Percentiles rank a stretch among this genome's conserved stretches.
Conservation (phyloP, 1,140 invertebrate genomes). For the Leptinotarsa texana region DNA sequence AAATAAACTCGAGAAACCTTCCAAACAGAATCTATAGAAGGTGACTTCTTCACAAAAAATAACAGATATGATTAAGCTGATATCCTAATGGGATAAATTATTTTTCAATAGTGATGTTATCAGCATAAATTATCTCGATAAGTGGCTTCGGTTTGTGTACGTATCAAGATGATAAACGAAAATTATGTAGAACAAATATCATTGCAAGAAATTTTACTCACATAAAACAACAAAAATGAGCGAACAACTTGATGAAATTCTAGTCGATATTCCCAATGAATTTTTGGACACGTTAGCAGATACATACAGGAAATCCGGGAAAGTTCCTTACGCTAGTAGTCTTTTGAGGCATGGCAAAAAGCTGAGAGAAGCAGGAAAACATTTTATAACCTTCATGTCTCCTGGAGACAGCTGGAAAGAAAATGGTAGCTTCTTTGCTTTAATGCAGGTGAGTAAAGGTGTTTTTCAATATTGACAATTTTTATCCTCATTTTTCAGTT, state of each 20-base stretch:
- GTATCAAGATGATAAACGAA: background rate
- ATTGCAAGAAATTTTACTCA: background rate
- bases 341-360: constrained; percentile 2
- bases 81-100: background rate
- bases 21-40: too few species aligned
- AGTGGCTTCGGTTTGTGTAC: too few species aligned
- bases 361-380: background rate
- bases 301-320: background rate
- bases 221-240: background rate
- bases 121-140: too few species aligned
- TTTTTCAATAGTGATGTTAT: background rate
- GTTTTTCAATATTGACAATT: too few species aligned
- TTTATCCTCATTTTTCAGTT: background rate
- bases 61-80: background rate
- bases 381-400: constrained; percentile 10
- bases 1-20: too few species aligned
- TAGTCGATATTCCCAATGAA: constrained; percentile 1
- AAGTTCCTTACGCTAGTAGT: constrained; percentile 8
- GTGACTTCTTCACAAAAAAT: too few species aligned
- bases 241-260: background rate
- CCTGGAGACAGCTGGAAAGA: constrained; percentile 8
- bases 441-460: constrained; percentile 6
- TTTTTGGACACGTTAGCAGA: constrained; percentile 1
- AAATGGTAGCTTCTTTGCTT: constrained; percentile 4
- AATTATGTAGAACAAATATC: background rate